Base-by-base conservation (phyloP, 2,113 vertebrate genomes). In the Speoplatyrhinus poulsoni region DNA sequence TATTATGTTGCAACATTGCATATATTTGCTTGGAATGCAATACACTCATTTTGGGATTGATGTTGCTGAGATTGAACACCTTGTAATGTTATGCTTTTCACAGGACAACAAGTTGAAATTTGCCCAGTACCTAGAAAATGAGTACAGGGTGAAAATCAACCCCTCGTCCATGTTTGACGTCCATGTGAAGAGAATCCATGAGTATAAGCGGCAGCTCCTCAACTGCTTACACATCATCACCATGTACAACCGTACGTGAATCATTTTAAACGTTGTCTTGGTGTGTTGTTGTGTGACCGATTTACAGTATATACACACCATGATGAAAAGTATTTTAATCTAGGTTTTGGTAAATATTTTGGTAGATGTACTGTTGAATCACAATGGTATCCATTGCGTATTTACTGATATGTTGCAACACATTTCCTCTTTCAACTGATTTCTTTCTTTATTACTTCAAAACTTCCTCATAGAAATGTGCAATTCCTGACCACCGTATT, bases 31-130 rank as follows among this genome's bases (percentile, higher is more conserved):
- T 0, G 10, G 62, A 54, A 0, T 1, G 16, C 9, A 5, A 12
- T 12, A 1, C 49, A 26, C 26, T 26, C 1, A 0, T 60, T 78
- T 67, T 65, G 0, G 13, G 13, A 12, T 72, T 4, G 9, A 6
- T 5, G 2, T 5, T 1, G 15, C 58, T 8, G 11, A 64, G 46
- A 62, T 13, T 69, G 47, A 47, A 33, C 64, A 32, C 0, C 70
- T 73, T 53, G 12, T n/a, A 3, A 12, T 67, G 3, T 13, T 1
- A 6, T 46, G 67, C 59, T 62, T 0, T 71, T 12, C 33, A 10
- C 88, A 99, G 98, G 97, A 98, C 81, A 99, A 98, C 89, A 99
- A 99, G 89, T 62, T 93, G 76, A 99, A 99, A 82, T 99, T 99
- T 0, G 91, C 93, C 0, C 93, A 94, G 69, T 95, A 92, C 88